Base-by-base conservation (phyloP, 1,140 invertebrate species). In the Saccostrea glomerata region DNA sequence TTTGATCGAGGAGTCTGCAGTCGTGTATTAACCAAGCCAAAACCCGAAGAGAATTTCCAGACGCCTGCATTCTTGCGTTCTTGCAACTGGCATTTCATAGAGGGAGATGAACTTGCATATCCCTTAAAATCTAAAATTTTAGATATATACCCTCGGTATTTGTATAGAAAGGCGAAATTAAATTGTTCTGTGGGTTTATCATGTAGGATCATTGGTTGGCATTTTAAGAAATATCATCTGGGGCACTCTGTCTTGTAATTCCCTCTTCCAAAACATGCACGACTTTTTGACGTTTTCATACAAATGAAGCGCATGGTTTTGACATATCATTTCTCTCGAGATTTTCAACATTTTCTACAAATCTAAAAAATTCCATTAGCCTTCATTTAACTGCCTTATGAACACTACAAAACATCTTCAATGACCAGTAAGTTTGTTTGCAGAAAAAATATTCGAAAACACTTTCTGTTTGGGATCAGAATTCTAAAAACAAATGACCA, bases 11-110 rank as follows among this genome's bases (percentile, higher is more conserved):
- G 70, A 77, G 25, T 77, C 70, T 36, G 25, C 70, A 77, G 30
- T 77, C 23, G 70, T 36, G 25, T 77, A 30, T 25, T 30, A 77
- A 25, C 25, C 70, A 15, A 11, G 25, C 70, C 70, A 77, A 77
- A 77, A 77, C 70, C 70, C 70, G 25, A 77, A 36, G 70, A 77
- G 70, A 77, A 77, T 77, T 36, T 77, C 70, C 70, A 77, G 70
- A 77, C 70, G 70, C 70, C 70, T 77, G 70, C 70, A 77, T 77
- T 77, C 70, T 36, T 77, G 13, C 70, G 25, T 30, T 30, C 70
- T 77, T 77, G 25, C 15, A 25, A 15, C 25, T 30, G 70, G 70
- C 70, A 77, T 77, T 77, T 77, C 30, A 25, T n/a, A 63, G 60
- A 23, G 60, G 70, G 25, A 77, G 70, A 77, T 77, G 25, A 15